Conservation (phyloP, 1,140 invertebrate genomes). For the Lasioglossum albipes region DNA sequence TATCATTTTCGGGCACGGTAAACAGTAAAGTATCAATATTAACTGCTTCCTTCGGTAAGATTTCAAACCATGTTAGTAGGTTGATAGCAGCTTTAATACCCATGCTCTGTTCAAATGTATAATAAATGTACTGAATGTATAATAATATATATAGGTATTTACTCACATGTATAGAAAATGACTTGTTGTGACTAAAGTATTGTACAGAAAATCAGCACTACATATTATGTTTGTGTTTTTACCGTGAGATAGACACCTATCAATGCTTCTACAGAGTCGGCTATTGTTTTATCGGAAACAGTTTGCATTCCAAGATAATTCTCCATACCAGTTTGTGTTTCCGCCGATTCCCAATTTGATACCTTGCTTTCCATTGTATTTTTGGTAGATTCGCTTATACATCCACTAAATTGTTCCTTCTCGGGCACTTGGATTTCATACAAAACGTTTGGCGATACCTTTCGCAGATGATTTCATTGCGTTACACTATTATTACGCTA, state of each 20-base stretch:
- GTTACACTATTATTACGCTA: not conserved
- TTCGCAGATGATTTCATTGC: not conserved
- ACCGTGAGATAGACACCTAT: conserved; percentile 88
- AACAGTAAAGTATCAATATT: conserved; percentile 71
- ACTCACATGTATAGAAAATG: not conserved
- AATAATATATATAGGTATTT: not conserved
- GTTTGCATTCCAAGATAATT: conserved; percentile 78
- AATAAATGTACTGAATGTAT: not conserved
- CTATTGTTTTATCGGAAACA: conserved; percentile 84
- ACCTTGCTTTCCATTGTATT: conserved; percentile 59
- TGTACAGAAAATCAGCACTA: not conserved
- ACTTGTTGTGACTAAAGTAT: not conserved
- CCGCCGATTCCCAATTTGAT: conserved; percentile 60
- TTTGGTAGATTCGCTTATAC: conserved; percentile 62
- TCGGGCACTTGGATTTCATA: conserved; percentile 76
- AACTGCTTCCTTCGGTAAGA: conserved; percentile 81
- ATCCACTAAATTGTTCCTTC: conserved; percentile 75
- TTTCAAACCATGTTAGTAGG: conserved; percentile 87
- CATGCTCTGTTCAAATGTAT: conserved; percentile 75
- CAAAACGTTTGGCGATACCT: conserved; percentile 76
- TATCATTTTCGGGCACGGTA: conserved; percentile 60
- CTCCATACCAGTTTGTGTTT: conserved; percentile 73
- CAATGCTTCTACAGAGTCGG: conserved; percentile 92
- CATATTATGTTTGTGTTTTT: conserved; percentile 70
- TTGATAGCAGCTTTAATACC: conserved; percentile 82